Evolutionary conservation across 2,888 invertebrate genomes (phyloP), one percentile per base, ranked within the genome.

Genomic region (Hypercompe scribonia): DNA sequence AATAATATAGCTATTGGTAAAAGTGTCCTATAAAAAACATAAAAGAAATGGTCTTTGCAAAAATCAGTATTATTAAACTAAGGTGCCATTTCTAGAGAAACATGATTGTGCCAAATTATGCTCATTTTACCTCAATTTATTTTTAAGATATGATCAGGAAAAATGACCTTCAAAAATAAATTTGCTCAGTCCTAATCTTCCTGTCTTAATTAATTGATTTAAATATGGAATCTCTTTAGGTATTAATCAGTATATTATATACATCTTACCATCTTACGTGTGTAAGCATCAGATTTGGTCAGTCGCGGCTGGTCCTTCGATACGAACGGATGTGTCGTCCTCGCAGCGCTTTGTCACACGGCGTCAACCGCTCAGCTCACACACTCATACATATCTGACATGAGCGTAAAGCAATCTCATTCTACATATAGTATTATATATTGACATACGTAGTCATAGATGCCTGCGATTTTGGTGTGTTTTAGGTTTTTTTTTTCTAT

Each of bases 341-440:
- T 21, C 34, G 4, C 65, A 69, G 72, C 78, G 77, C 50, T 65
- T 66, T 86, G 89, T 91, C 92, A 89, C 90, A 84, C 87, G 90
- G 88, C 91, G 88, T 85, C 88, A 77, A 81, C 88, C 85, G 81
- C 82, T 83, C 88, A 87, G 88, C 90, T 90, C 91, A 89, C 87
- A 89, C 90, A 90, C 91, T 92, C 91, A 90, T 92, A 95, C 95
- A 95, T 95, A 95, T 95, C 95, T 92, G 91, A 93, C 89, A 82
- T 80, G 86, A 89, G 88, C 89, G 89, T 88, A 87, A 94, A 92
- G 95, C 95, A 95, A 95, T 94, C 90, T 91, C 95, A 92, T 92
- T 88, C 89, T 89, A 91, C 91, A 89, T 90, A 90, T 80, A 84
- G 79, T 84, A 83, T 80, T 84, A 84, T 78, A 79, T 84, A 83